Evolutionary conservation across 2,797 vertebrate genomes (phyloP), one percentile per base, ranked within the genome.

Genomic region (Rachycentron canadum): DNA sequence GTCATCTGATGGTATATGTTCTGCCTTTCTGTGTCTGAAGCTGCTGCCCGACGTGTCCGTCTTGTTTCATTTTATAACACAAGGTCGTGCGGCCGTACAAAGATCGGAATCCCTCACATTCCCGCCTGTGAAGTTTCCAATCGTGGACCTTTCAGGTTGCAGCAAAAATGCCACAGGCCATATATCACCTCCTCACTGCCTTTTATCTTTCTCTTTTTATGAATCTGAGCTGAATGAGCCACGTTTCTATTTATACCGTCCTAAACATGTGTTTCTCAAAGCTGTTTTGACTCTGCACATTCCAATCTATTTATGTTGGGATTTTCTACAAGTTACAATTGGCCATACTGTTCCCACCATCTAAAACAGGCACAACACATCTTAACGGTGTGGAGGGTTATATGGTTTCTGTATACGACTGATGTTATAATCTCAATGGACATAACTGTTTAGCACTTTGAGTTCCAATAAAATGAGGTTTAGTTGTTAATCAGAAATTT

Each of bases 251-350:
- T 94, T 93, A 80, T 94, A 92, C 77, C 75, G n/a, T 23, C 60
- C 47, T 40, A 36, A 55, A 40, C 65, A 55, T 79, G 77, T 66
- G 68, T 83, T 88, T 84, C 77, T 83, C 83, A 53, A 83, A 83
- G 89, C 86, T 85, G 80, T 86, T 93, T 91, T 89, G 84, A 89
- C 88, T 85, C 84, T 68, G 83, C 88, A 92, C 88, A 94, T 94
- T 93, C 92, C 89, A 2, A 11, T 82, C 88, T 90, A 92, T 94
- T 90, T 94, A 82, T 90, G 83, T 86, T 58, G 59, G 70, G 79
- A 73, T 64, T 68, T 80, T 70, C 63, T 64, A 60, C 69, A 84
- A 32, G 79, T 85, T 86, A 85, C 84, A 88, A 82, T 73, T 56
- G 65, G 64, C 60, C 67, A 21, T 59, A 40, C 36, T 60, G 30